Base-by-base conservation (phyloP, 2,113 vertebrate species). In the Ictidomys tridecemlineatus region DNA sequence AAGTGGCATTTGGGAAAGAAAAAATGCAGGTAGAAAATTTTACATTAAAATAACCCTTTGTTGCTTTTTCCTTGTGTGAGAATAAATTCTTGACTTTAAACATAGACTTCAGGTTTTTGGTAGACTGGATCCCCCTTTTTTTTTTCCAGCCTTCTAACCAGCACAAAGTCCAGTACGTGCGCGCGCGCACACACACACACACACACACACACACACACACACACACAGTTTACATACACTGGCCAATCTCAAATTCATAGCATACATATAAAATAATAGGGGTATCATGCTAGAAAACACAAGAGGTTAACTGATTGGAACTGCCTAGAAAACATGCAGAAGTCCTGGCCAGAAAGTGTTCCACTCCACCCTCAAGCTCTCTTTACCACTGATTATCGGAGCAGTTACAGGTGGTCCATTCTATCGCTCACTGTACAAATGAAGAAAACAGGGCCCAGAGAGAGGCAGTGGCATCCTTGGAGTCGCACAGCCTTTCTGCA, bases 41-140 rank as follows among this genome's bases (percentile, higher is more conserved):
- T 39, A 34, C 11, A 18, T 85, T 42, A 63, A 78, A 89, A 94
- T 63, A 63, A 18, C 28, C 4, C 9, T 80, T 85, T 37, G 24
- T 28, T 85, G 39, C 24, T n/a, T 65, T n/a, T 51, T 82, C 24
- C 78, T 84, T 86, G 42, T 91, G 18, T 61, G 14, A 28, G 12
- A 82, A 65, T 85, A 70, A 82, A 72, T 70, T 89, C 18, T 42
- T 84, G 69, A 73, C 67, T 89, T 94, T 63, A 32, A 79, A 85
- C 72, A 28, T 0, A n/a, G 67, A 14, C 58, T 79, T 76, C 0
- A 1, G 42, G 22, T 65, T 48, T 20, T 72, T 37, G 2, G 13
- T 18, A 17, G 51, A 37, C 69, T 89, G 58, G 48, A 32, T 85
- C 13, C 65, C 73, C 34, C 85, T 90, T 42, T 14, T 78, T 45